Evolutionary conservation across 2,113 vertebrate species (phyloP).

Genomic region (Triplophysa siluroides): DNA sequence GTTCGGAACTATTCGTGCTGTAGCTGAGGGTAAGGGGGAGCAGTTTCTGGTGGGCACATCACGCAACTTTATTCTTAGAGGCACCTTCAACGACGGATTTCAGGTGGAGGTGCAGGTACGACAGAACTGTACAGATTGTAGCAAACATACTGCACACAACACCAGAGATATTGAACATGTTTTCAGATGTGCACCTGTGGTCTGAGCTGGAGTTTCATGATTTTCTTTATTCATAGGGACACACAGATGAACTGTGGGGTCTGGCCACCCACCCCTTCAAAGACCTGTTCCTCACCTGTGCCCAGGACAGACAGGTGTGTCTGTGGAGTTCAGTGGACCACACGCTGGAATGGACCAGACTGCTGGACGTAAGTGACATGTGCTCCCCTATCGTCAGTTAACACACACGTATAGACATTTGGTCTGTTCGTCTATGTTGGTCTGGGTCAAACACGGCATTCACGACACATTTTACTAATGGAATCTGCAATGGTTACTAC

Average conservation of each 20-base stretch:
- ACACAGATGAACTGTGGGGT: constrained; percentile 98
- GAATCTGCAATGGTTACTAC: too few relatives aligned
- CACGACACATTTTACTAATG: too few relatives aligned
- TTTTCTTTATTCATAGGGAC: constrained; percentile 77
- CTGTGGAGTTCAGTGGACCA: constrained; percentile 90
- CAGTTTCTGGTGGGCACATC: constrained; percentile 95
- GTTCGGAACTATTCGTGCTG: constrained; percentile 91
- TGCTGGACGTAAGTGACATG: constrained; percentile 82
- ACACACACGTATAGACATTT: neutral
- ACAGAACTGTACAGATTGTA: neutral
- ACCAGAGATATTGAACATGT: neutral
- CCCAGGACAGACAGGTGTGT: constrained; percentile 94
- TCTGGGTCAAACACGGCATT: too few relatives aligned
- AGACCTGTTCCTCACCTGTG: constrained; percentile 90
- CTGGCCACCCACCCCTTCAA: constrained; percentile 92
- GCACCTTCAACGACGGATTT: constrained; percentile 94
- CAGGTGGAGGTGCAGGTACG: constrained; percentile 92
- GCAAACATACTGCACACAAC: too few relatives aligned
- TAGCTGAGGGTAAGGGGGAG: constrained; percentile 92
- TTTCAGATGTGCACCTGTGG: neutral
- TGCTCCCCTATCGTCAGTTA: neutral
- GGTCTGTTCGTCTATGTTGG: too few relatives aligned
- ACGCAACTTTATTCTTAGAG: constrained; percentile 92
- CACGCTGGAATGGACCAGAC: constrained; percentile 91
- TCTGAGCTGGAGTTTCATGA: neutral